A percentile compares a stretch with the other conserved stretches of the same genome.
Evolutionary conservation across 1,140 invertebrate species (phyloP).

Genomic region (Formica selysi): DNA sequence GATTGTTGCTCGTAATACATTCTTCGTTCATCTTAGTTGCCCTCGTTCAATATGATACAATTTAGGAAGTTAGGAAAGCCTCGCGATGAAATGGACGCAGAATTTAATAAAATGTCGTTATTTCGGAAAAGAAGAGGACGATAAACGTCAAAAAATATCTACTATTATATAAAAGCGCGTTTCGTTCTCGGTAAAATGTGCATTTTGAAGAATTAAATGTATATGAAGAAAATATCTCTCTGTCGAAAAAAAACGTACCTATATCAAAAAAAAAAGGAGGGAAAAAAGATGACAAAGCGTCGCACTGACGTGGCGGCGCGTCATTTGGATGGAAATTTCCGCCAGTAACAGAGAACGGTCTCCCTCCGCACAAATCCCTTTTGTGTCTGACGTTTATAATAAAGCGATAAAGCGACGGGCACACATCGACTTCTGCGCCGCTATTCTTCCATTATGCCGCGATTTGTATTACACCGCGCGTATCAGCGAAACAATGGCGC

Average conservation of each 20-base stretch:
- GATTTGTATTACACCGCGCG: constrained; percentile 60
- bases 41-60: neutral
- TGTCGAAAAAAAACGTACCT: neutral
- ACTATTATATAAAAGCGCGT: neutral
- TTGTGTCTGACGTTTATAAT: constrained; percentile 59
- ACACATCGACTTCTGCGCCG: constrained; percentile 43
- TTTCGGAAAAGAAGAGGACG: neutral
- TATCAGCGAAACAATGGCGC: constrained; percentile 51
- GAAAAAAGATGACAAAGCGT: constrained; percentile 19
- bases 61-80: neutral
- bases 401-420: constrained; percentile 57
- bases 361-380: constrained; percentile 44
- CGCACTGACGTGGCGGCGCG: neutral
- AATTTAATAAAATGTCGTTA: neutral
- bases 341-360: constrained; percentile 42
- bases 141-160: neutral
- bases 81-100: neutral
- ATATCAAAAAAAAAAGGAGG: too few relatives aligned
- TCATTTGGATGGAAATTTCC: constrained; percentile 57
- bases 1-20: constrained; percentile 6
- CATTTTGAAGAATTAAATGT: constrained; percentile 13
- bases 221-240: neutral
- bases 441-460: constrained; percentile 59
- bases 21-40: neutral
- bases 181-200: neutral